Evolutionary conservation across 1,140 invertebrate species (phyloP), one percentile per base, ranked within the genome.

Genomic region (Caenorhabditis brenneri): DNA sequence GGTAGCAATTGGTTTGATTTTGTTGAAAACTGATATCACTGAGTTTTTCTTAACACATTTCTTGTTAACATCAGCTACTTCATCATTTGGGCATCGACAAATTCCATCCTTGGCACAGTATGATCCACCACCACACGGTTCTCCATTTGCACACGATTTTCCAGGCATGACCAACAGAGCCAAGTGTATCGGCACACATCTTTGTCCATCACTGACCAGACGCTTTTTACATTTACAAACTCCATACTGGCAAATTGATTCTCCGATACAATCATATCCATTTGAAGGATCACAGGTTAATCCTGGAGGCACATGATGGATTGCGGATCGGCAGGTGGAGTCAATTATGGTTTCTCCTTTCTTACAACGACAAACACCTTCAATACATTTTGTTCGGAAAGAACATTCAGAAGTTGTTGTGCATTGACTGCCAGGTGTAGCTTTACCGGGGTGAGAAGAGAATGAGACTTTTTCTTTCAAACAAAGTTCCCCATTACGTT

Each of bases 251-350:
- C 88, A 89, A 22, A 86, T 83, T 5, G 84, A 82, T 53, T 89
- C 88, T 29, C 88, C 88, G 24, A 89, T 80, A 78, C 88, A 89
- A 46, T 89, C 88, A 1, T 88, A 80, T 29, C 88, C 88, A n/a
- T 89, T 89, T 48, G 82, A 79, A 1, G 88, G 87, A 69, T 89
- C 87, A 81, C 88, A 89, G 16, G 79, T 58, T 1, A 85, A 85
- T 22, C 88, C 88, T 10, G 88, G 89, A 2, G 65, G 39, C 4
- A 86, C 78, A 22, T 80, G 74, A 60, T 86, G 80, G 36, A 86
- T 53, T 31, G 82, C 86, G 16, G 29, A n/a, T 58, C 80, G 33
- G 55, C 86, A 87, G 19, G 69, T 42, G 1, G 24, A 27, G 29
- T 79, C 85, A 4, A 74, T 74, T 10, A 87, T 81, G 3, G 85